Base-by-base conservation (phyloP, 2,888 invertebrate species). In the Drosophila lutescens region DNA sequence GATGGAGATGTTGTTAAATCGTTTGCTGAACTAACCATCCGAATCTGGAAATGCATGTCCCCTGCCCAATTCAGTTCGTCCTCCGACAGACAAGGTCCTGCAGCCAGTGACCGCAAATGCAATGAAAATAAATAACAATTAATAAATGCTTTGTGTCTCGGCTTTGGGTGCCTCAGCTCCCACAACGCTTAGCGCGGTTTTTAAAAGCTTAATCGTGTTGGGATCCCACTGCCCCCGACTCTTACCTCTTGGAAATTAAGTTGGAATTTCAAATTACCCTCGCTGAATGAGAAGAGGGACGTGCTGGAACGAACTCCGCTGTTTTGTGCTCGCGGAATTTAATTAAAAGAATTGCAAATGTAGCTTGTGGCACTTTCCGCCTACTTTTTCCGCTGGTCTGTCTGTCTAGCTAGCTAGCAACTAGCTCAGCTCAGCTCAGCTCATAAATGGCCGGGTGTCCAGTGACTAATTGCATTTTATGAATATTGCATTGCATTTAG, bases 131-230 rank as follows among this genome's bases (percentile, higher is more conserved):
- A 80, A 84, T 77, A 73, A 57, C 74, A 81, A 84, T 85, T 86
- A 86, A 78, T 76, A 79, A 76, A 73, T 68, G 70, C 74, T 76
- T 76, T 49, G 44, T 38, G 51, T 50, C 54, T 68, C 51, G 51
- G 34, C 20, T 36, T 53, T 26, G 43, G 23, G 17, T 13, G 17
- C 20, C 43, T 7, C 13, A 1, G 74, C 56, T 78, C 47, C 20
- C 23, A 3, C 12, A 30, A 26, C 15, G 53, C 44, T 78, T 78
- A 71, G 73, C 61, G 69, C 15, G 77, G 63, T 76, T 81, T 70
- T 84, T 83, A 88, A 88, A 84, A 89, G 87, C 87, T 88, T 78
- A 85, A 86, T 74, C 87, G 80, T 88, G 87, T 86, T 82, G 77
- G 61, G 76, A 46, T 49, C 20, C 32, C 46, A 23, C 13, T 50